Percentiles rank a stretch among this genome's conserved stretches.
Evolutionary conservation across 2,113 vertebrate genomes (phyloP).

Genomic region (Hiodon tergisus): DNA sequence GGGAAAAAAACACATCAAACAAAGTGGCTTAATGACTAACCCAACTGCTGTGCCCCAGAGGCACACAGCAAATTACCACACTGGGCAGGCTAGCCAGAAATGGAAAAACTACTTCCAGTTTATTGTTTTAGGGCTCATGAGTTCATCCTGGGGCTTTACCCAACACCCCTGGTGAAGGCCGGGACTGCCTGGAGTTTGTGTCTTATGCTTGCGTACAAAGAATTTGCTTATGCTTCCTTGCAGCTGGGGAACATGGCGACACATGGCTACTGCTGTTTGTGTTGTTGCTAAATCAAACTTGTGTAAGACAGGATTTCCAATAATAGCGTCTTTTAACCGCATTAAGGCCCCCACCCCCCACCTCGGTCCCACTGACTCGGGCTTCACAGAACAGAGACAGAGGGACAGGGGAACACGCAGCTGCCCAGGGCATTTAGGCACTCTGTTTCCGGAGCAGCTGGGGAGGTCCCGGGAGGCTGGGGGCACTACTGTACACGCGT

Average conservation of each 20-base stretch:
- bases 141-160: no score
- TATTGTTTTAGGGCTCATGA: not conserved
- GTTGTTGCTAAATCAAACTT: conserved; percentile 50
- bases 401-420: conserved; percentile 48
- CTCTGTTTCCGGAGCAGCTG: conserved; percentile 50
- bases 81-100: conserved; percentile 17
- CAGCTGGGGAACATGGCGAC: not conserved
- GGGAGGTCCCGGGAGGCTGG: conserved; percentile 25
- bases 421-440: conserved; percentile 54
- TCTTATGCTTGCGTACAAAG: not conserved
- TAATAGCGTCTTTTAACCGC: conserved; percentile 45
- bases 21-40: conserved; percentile 39
- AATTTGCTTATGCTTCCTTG: not conserved
- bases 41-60: not conserved
- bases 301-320: conserved; percentile 59
- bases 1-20: conserved; percentile 33
- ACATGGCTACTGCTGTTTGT: not conserved
- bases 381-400: not conserved
- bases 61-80: conserved; percentile 27
- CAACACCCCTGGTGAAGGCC: not conserved
- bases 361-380: conserved; percentile 18
- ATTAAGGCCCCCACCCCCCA: conserved; percentile 16
- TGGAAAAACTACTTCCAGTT: not conserved
- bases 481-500: conserved; percentile 20
- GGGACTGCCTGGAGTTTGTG: not conserved